Evolutionary conservation across 37 sponge, comb jelly and placozoan genomes (phyloP).

Genomic region (Chondrosia reniformis): DNA sequence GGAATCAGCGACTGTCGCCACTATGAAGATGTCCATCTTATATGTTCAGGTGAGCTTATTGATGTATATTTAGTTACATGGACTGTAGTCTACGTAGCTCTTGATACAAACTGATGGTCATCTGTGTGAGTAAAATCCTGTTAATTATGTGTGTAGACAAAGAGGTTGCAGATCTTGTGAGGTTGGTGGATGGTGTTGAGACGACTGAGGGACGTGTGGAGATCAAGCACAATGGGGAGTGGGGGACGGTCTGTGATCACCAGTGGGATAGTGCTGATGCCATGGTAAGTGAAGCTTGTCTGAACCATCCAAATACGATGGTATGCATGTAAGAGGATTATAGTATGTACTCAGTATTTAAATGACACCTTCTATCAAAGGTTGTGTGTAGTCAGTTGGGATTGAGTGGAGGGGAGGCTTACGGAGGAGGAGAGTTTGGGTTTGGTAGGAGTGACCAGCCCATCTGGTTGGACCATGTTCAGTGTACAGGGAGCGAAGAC

Average conservation of each 20-base stretch:
- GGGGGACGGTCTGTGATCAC: slow-evolving; percentile 14
- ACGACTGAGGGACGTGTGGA: slow-evolving; percentile 2
- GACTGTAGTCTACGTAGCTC: too few relatives aligned
- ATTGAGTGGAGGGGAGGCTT: slow-evolving; percentile 23
- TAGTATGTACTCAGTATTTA: not conserved
- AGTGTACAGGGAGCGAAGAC: slow-evolving; percentile 29
- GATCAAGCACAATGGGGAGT: slow-evolving; percentile 9
- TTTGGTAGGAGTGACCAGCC: slow-evolving; percentile 6
- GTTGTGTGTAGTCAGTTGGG: slow-evolving; percentile 57
- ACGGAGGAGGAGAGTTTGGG: slow-evolving; percentile 27
- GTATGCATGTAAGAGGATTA: not conserved
- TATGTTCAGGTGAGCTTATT: slow-evolving; percentile 33
- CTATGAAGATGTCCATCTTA: slow-evolving; percentile 45
- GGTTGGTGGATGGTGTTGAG: not conserved
- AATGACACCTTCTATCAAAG: not conserved
- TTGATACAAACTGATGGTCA: too few relatives aligned
- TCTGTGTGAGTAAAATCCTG: too few relatives aligned
- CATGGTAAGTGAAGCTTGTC: slow-evolving; percentile 58
- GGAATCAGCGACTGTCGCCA: slow-evolving; percentile 64
- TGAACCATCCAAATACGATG: not conserved
- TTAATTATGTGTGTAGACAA: not conserved
- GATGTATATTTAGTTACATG: not conserved
- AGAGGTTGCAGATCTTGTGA: not conserved
- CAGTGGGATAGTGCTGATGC: slow-evolving; percentile 10
- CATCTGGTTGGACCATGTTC: slow-evolving; percentile 37